A percentile compares a stretch with the other conserved stretches of the same genome.
These are phyloP conservation scores for Chrysotoxum bicinctum DNA, from an alignment of 2,888 invertebrate genomes.

Conservation along the genomic window DNA sequence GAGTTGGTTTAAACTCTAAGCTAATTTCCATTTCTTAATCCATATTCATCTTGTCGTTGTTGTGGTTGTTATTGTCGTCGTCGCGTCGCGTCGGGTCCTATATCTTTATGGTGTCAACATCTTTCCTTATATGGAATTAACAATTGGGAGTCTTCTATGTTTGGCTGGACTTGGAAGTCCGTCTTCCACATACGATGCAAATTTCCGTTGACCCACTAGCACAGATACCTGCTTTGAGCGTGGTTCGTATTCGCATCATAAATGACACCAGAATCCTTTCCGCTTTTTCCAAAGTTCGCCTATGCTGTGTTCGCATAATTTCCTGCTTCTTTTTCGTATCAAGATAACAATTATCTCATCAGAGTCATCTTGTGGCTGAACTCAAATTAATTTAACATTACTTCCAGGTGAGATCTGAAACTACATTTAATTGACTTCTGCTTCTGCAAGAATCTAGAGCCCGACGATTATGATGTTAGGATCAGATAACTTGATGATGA, in stretches of 20 bases:
- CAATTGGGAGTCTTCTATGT: conserved; percentile 27
- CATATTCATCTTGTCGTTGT: conserved; percentile 19
- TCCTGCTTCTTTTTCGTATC: conserved; percentile 24
- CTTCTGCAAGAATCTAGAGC: conserved; percentile 24
- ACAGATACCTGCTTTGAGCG: conserved; percentile 17
- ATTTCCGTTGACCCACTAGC: conserved; percentile 38
- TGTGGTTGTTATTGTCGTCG: neutral
- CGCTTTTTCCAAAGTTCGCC: neutral
- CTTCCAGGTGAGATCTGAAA: conserved; percentile 25
- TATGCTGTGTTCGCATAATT: neutral
- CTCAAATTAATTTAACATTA: conserved; percentile 54
- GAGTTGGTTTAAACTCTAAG: conserved; percentile 17
- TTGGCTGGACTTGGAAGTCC: conserved; percentile 9
- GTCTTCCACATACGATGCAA: conserved; percentile 21
- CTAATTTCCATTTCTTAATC: conserved; percentile 45
- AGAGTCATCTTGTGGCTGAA: conserved; percentile 37
- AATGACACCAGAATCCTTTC: conserved; percentile 47
- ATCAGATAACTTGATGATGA: conserved; percentile 29
- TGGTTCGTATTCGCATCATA: conserved; percentile 9
- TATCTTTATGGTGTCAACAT: conserved; percentile 31
- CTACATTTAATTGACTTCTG: conserved; percentile 7
- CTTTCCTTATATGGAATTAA: conserved; percentile 11
- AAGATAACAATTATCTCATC: conserved; percentile 47
- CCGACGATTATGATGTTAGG: conserved; percentile 36
- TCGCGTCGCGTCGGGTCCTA: conserved; percentile 4